Percentiles rank a stretch among this genome's conserved stretches.
Evolutionary conservation across 2,888 invertebrate genomes (phyloP).

Genomic region (Torymus texanus): DNA sequence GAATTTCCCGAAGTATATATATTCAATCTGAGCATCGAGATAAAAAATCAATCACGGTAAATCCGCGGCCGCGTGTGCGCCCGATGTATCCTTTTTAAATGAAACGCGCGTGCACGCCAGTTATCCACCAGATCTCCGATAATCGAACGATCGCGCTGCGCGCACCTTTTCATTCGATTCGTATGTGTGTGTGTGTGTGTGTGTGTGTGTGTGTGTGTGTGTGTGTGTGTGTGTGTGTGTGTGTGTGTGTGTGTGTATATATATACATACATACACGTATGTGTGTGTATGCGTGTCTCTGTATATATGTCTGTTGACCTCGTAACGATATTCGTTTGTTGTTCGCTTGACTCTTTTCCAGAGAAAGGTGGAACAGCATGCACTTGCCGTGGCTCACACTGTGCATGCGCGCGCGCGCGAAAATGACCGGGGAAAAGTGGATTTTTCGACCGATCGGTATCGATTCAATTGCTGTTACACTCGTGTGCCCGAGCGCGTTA

Average conservation of each 20-base stretch:
- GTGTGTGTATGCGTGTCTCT: neutral
- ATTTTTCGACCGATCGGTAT: no score
- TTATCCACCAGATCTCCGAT: constrained; percentile 47
- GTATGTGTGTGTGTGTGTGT: no score
- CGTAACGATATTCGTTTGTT: constrained; percentile 19
- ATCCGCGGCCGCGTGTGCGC: neutral
- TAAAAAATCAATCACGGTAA: constrained; percentile 42
- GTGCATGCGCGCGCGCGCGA: no score
- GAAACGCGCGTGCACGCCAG: neutral
- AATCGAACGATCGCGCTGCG: constrained; percentile 42
- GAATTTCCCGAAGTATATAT: no score
- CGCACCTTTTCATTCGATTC: neutral
- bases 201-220: neutral
- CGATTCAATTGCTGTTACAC: no score
- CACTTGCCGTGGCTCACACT: no score
- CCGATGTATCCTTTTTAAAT: constrained; percentile 19
- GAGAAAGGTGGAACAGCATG: no score
- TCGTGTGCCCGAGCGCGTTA: no score
- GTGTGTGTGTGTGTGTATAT: neutral
- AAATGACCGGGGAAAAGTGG: no score
- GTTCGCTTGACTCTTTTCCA: constrained; percentile 14
- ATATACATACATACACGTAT: no score
- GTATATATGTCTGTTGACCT: constrained; percentile 20
- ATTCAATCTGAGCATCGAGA: neutral
- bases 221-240: neutral